Evolutionary conservation across 2,888 invertebrate species (phyloP).

Genomic region (Chrysodeixis includens): DNA sequence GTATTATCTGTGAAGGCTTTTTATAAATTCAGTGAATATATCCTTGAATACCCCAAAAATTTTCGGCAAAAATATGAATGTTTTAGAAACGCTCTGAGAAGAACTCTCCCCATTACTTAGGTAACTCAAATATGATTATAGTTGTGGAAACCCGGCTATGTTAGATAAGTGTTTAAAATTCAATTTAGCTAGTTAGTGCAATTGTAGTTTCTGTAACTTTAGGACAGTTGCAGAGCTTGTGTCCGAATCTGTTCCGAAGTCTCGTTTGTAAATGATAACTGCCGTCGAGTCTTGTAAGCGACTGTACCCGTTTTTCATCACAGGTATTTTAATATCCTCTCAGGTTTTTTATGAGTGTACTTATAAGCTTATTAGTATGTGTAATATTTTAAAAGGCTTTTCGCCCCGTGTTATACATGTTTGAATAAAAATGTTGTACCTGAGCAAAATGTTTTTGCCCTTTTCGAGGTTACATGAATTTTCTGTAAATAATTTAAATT

Average conservation of each 20-base stretch:
- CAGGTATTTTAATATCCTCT: slow-evolving; percentile 28
- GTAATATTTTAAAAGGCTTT: slow-evolving; percentile 26
- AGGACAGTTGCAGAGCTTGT: slow-evolving; percentile 45
- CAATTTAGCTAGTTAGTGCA: slow-evolving; percentile 29
- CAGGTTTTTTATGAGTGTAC: slow-evolving; percentile 22
- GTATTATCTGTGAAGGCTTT: slow-evolving; percentile 10
- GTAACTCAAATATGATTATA: slow-evolving; percentile 7
- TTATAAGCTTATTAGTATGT: slow-evolving; percentile 15
- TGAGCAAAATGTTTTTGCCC: slow-evolving; percentile 6
- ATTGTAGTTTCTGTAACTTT: slow-evolving; percentile 41
- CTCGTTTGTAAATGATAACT: slow-evolving; percentile 27
- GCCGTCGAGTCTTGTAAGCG: slow-evolving; percentile 19
- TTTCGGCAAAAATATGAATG: background rate
- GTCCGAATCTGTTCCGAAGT: slow-evolving; percentile 41
- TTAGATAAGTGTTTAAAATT: slow-evolving; percentile 36
- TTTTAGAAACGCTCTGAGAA: background rate
- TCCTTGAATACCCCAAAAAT: background rate
- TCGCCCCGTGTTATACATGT: slow-evolving; percentile 14
- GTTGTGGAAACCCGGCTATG: background rate
- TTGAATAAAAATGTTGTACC: background rate
- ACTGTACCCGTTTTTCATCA: slow-evolving; percentile 23
- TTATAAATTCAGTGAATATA: slow-evolving; percentile 22
- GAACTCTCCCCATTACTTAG: background rate
- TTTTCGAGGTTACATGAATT: too few relatives aligned
- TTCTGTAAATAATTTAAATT: too few relatives aligned